Conservation (phyloP, 2,888 invertebrate genomes). For the Spodoptera picta region DNA sequence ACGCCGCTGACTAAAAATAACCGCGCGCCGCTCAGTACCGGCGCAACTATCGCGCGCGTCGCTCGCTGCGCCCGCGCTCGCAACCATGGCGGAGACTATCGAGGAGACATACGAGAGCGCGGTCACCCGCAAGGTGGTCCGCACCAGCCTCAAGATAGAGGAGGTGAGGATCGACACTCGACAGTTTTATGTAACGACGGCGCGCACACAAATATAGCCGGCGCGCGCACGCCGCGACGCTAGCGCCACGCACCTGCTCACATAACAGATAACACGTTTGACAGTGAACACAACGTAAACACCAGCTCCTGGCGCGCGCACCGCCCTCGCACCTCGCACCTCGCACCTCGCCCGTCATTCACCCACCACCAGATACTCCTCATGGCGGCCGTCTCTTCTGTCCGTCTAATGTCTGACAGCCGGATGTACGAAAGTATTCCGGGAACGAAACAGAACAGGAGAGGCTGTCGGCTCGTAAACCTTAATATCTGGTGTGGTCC, state of each 20-base stretch:
- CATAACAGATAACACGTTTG: conserved; percentile 85
- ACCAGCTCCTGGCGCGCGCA: conserved; percentile 61
- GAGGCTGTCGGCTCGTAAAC: conserved; percentile 41
- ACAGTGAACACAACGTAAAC: conserved; percentile 86
- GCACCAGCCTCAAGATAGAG: conserved; percentile 92
- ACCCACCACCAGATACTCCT: conserved; percentile 31
- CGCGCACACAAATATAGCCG: conserved; percentile 79
- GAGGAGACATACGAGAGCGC: conserved; percentile 92
- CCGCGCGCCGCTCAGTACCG: conserved; percentile 83
- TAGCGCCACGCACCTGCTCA: conserved; percentile 80
- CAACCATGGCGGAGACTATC: conserved; percentile 91
- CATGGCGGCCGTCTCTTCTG: conserved; percentile 53
- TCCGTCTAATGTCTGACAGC: conserved; percentile 64
- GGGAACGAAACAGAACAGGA: conserved; percentile 60
- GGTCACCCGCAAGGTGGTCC: conserved; percentile 91
- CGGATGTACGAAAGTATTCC: conserved; percentile 76
- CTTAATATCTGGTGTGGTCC: conserved; percentile 47
- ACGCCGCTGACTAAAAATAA: conserved; percentile 86
- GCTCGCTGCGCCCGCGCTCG: conserved; percentile 84
- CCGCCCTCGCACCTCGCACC: conserved; percentile 25
- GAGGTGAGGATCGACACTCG: conserved; percentile 90
- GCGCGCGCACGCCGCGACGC: conserved; percentile 69
- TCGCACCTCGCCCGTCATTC: conserved; percentile 48
- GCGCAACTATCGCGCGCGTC: conserved; percentile 85
- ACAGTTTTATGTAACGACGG: conserved; percentile 81